Evolutionary conservation across 1,140 invertebrate species (phyloP).

Genomic region (Epicauta chinensis): DNA sequence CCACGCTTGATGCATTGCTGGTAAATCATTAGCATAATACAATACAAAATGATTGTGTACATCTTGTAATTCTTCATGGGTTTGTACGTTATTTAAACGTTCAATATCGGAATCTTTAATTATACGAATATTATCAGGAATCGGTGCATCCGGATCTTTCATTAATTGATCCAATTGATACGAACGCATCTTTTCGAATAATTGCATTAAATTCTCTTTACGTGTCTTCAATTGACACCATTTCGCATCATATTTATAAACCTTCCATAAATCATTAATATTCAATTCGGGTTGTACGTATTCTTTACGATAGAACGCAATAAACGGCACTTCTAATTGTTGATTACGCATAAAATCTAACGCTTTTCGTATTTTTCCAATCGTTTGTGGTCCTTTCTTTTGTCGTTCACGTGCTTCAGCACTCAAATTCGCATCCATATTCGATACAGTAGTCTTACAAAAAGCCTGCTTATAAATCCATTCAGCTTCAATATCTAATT

Average conservation of each 20-base stretch:
- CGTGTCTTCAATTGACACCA: slow-evolving; percentile 91
- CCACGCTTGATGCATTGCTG: slow-evolving; percentile 74
- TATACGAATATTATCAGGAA: slow-evolving; percentile 75
- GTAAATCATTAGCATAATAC: slow-evolving; percentile 83
- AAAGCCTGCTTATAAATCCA: slow-evolving; percentile 98
- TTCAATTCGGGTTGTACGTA: slow-evolving; percentile 92
- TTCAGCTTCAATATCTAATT: slow-evolving; percentile 90
- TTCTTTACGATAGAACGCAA: slow-evolving; percentile 98
- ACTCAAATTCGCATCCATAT: slow-evolving; percentile 56
- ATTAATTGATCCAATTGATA: slow-evolving; percentile 84
- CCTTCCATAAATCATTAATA: slow-evolving; percentile 95
- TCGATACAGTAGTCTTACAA: slow-evolving; percentile 71
- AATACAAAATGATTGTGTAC: slow-evolving; percentile 89
- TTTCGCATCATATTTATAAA: slow-evolving; percentile 94
- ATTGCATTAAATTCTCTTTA: slow-evolving; percentile 72
- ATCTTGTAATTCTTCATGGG: slow-evolving; percentile 86
- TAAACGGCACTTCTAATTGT: slow-evolving; percentile 94
- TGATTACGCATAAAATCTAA: slow-evolving; percentile 95
- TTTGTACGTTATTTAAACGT: slow-evolving; percentile 72
- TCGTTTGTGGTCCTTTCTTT: slow-evolving; percentile 56
- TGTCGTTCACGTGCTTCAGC: slow-evolving; percentile 50
- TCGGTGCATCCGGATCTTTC: slow-evolving; percentile 73
- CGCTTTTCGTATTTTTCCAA: slow-evolving; percentile 88
- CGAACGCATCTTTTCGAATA: slow-evolving; percentile 90
- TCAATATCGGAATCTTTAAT: slow-evolving; percentile 86